These are phyloP conservation scores for Thaleichthys pacificus DNA, from an alignment of 2,797 vertebrate genomes.

Conservation along the genomic window DNA sequence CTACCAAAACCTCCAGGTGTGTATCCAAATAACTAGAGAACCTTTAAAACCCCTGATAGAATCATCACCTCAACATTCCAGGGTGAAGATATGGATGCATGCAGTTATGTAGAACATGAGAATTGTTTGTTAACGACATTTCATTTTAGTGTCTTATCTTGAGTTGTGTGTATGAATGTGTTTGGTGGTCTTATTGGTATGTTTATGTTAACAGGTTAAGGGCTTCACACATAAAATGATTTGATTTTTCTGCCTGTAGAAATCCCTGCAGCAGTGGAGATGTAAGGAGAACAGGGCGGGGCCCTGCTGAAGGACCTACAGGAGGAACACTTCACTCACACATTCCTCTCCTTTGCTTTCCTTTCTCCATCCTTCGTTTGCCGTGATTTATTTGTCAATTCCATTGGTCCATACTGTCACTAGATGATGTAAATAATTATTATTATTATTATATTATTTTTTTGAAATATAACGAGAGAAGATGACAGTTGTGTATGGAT, in stretches of 20 bases:
- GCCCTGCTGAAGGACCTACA: not conserved
- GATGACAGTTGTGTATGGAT: not conserved
- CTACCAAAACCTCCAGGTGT: slow-evolving; percentile 85
- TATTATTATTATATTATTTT: not conserved
- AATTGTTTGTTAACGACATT: not conserved
- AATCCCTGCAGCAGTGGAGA: slow-evolving; percentile 8
- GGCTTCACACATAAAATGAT: no score
- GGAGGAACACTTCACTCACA: not conserved
- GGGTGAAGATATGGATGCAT: not conserved
- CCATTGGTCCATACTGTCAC: not conserved
- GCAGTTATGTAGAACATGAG: not conserved
- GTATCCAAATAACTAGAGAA: not conserved
- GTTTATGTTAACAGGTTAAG: not conserved
- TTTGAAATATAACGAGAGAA: not conserved
- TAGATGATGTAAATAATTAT: not conserved
- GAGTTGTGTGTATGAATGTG: not conserved
- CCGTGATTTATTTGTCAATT: not conserved
- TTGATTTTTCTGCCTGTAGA: not conserved
- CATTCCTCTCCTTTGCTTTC: slow-evolving; percentile 3
- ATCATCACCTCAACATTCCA: not conserved
- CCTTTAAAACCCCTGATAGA: not conserved
- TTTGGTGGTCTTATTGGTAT: not conserved
- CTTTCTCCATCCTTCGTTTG: not conserved
- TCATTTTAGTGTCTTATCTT: no score
- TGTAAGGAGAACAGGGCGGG: not conserved